Evolutionary conservation across 2,888 invertebrate genomes (phyloP).

Genomic region (Alentia gelatinosa): DNA sequence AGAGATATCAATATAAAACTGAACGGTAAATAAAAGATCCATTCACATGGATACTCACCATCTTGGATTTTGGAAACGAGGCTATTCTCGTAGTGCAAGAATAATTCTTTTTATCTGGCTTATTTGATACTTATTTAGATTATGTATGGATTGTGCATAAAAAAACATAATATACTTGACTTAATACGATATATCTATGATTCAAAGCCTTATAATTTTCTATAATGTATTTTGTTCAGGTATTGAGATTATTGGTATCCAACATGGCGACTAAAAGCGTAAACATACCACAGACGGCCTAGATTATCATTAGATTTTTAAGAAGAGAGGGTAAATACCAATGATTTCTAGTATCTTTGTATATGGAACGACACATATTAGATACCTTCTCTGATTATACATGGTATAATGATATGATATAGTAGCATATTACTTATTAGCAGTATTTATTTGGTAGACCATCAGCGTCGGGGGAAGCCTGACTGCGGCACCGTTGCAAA

Average conservation of each 20-base stretch:
- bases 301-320: background rate
- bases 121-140: too few relatives aligned
- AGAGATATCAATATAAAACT: background rate
- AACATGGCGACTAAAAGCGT: slow-evolving; percentile 15
- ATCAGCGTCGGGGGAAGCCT: too few relatives aligned
- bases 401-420: too few relatives aligned
- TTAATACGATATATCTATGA: too few relatives aligned
- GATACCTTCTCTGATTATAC: too few relatives aligned
- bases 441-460: too few relatives aligned
- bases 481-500: too few relatives aligned
- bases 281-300: background rate
- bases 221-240: background rate
- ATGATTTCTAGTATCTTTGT: too few relatives aligned
- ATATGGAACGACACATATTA: too few relatives aligned
- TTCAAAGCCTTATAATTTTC: too few relatives aligned
- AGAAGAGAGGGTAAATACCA: background rate
- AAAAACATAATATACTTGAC: background rate
- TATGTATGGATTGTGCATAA: too few relatives aligned
- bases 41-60: slow-evolving; percentile 57
- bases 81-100: background rate
- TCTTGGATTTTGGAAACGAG: slow-evolving; percentile 48
- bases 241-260: slow-evolving; percentile 5
- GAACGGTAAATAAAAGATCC: slow-evolving; percentile 14
- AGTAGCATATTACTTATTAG: too few relatives aligned
- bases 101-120: background rate